Conservation (phyloP, 2,113 vertebrate genomes). For the Electrona antarctica region DNA sequence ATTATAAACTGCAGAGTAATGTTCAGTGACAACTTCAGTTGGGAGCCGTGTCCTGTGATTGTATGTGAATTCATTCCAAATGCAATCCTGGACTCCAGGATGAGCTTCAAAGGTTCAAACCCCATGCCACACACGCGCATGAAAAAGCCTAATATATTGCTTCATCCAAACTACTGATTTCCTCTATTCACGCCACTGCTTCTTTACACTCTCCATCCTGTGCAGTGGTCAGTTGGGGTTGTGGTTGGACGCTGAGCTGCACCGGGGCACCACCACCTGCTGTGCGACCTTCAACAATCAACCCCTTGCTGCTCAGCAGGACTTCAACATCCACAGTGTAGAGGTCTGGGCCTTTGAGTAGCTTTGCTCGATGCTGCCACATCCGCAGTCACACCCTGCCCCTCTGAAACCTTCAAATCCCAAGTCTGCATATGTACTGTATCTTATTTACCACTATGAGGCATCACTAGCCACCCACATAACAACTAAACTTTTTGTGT, state of each 20-base stretch:
- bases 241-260: conserved; percentile 95
- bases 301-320: conserved; percentile 90
- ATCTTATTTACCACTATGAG: conserved; percentile 38
- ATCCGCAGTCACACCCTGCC: conserved; percentile 20
- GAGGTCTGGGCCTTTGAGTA: conserved; percentile 98
- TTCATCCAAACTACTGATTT: too few relatives aligned
- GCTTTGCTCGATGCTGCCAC: conserved; percentile 66
- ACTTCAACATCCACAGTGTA: conserved; percentile 94
- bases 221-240: conserved; percentile 90
- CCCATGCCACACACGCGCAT: too few relatives aligned
- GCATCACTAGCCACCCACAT: conserved; percentile 20
- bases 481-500: conserved; percentile 23
- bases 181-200: background rate
- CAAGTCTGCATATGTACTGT: background rate
- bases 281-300: conserved; percentile 97
- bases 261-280: conserved; percentile 90
- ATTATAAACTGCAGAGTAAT: too few relatives aligned
- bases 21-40: background rate
- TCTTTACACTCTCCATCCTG: background rate
- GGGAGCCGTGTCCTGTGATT: too few relatives aligned
- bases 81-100: too few relatives aligned
- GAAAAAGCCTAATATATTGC: too few relatives aligned
- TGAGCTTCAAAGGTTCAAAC: too few relatives aligned
- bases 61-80: too few relatives aligned
- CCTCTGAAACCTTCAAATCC: conserved; percentile 12